Conservation (phyloP, 1,140 invertebrate species). For the Leptinotarsa lineolata region DNA sequence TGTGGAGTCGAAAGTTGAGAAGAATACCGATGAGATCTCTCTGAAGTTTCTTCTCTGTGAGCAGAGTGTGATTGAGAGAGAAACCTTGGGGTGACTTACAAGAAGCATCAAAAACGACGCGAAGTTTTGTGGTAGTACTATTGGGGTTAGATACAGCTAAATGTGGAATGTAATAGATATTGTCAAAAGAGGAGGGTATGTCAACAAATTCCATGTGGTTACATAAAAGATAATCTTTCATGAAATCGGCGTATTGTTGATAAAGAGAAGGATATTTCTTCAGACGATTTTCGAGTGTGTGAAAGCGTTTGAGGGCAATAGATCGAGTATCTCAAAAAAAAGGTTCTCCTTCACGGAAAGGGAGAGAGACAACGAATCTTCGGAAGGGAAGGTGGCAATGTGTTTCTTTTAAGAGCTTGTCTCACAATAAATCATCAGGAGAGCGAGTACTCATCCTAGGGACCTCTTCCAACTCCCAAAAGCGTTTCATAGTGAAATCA, state of each 20-base stretch:
- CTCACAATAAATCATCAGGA: neutral
- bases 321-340: neutral
- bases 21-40: too few species aligned
- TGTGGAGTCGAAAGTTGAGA: too few species aligned
- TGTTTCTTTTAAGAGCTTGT: neutral
- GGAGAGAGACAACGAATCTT: neutral
- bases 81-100: too few species aligned
- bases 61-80: too few species aligned
- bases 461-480: conserved; percentile 3
- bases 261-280: neutral
- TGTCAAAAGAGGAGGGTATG: neutral
- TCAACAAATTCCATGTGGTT: neutral
- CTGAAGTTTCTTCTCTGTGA: too few species aligned
- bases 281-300: conserved; percentile 4
- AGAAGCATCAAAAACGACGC: too few species aligned
- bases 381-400: neutral
- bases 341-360: neutral
- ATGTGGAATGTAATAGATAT: conserved; percentile 44
- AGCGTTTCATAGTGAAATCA: neutral
- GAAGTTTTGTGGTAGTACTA: too few species aligned
- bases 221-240: conserved; percentile 1
- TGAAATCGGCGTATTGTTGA: conserved; percentile 15
- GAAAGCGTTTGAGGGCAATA: too few species aligned
- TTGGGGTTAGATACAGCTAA: too few species aligned
- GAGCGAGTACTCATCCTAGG: too few species aligned